Base-by-base conservation (phyloP, 2,113 vertebrate species). In the Pangasianodon hypophthalmus region DNA sequence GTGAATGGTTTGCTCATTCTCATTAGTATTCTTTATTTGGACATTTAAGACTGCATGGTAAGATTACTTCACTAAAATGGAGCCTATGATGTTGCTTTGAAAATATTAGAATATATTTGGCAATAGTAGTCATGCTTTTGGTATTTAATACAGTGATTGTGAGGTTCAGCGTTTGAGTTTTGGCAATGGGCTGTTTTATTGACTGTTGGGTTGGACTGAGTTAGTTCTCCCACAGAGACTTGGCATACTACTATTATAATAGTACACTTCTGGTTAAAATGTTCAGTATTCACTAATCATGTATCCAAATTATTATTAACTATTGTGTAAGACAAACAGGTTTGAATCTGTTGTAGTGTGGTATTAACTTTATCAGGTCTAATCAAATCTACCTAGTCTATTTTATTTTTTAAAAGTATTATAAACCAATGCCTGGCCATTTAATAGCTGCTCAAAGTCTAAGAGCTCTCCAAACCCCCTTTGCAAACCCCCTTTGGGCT, bases 401-500 rank as follows among this genome's bases (percentile, higher is more conserved):
- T 37, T 37, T 56, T 56, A 21, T 58, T 19, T 50, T 67, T 64
- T 10, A n/a, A 3, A 73, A 41, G 7, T 8, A 9, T 37, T 37
- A 82, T 54, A 82, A 54, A 19, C 18, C 29, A 11, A 21, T 82
- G 52, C n/a, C 3, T 52, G 8, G 52, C 52, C 16, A 82, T 37
- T 58, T 29, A 56, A 19, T 11, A 79, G 3, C 37, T 58, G 18
- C 9, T 85, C 58, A 79, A 88, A 88, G 71, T 67, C 32, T 64
- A 64, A 90, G 79, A 73, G 52, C 52, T 69, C 67, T 60, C 64
- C 21, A 73, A 90, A 37, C 67, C 44, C 32, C 8, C 50, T 64
- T 71, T 69, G 16, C 54, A 64, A 21, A 50, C n/a, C n/a, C n/a
- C n/a, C n/a, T n/a, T n/a, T 48, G 79, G 81, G 87, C 82, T 88